phyloP scores from a whole-genome alignment of 53 echinoderm and acorn worm species.

The Arbacia lixula region DNA sequence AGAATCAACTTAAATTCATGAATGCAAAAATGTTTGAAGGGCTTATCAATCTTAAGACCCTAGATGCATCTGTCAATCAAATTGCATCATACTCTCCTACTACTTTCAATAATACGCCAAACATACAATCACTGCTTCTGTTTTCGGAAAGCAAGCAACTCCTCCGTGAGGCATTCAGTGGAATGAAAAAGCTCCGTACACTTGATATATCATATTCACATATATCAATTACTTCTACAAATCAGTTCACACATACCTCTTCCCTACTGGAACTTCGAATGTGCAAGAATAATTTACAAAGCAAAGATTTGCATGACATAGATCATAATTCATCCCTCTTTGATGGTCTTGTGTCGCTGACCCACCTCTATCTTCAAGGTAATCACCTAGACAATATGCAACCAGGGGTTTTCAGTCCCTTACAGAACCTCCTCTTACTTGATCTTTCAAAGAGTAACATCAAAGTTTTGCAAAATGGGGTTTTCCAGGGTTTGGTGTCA shows the following conservation, averaged over 20 bases:
- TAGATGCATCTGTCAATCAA: background rate
- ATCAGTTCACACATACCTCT: conserved; percentile 12
- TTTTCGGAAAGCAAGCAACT: background rate
- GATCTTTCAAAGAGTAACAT: background rate
- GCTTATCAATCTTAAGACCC: background rate
- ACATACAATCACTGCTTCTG: background rate
- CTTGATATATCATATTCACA: conserved; percentile 1
- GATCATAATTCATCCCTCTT: background rate
- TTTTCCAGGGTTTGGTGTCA: background rate
- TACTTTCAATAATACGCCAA: background rate
- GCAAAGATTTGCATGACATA: background rate
- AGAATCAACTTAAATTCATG: background rate
- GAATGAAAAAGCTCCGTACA: background rate
- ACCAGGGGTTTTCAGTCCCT: background rate
- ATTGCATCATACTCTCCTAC: background rate
- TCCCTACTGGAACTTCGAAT: background rate
- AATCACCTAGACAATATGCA: background rate
- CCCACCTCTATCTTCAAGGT: background rate
- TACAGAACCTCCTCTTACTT: background rate
- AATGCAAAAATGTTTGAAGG: background rate
- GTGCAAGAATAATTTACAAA: background rate
- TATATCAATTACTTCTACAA: background rate
- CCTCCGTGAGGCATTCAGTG: background rate
- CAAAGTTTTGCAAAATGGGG: background rate
- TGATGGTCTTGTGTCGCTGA: background rate